Evolutionary conservation across 2,113 vertebrate species (phyloP).

Genomic region (sheep (Ovis aries)): ARS-UI_Ramb_v3.0 NC_056054.1:276001-276500

Average conservation of each 20-base stretch:
- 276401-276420: background rate
- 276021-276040: too few species aligned
- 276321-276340: background rate
- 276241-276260: background rate
- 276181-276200: background rate
- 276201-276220: background rate
- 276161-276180: background rate
- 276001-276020: background rate
- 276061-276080: background rate
- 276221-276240: rapidly evolving
- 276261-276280: rapidly evolving
- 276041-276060: background rate
- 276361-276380: background rate
- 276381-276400: too few species aligned
- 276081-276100: background rate
- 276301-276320: rapidly evolving
- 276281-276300: background rate
- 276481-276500: rapidly evolving
- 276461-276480: background rate
- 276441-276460: background rate
- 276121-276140: background rate
- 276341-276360: rapidly evolving
- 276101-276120: background rate
- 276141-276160: background rate
- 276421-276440: background rate